A percentile compares a stretch with the other conserved stretches of the same genome.
These are phyloP conservation scores for Trichechus manatus DNA, from an alignment of 2,113 vertebrate genomes.

Conservation along the genomic window DNA sequence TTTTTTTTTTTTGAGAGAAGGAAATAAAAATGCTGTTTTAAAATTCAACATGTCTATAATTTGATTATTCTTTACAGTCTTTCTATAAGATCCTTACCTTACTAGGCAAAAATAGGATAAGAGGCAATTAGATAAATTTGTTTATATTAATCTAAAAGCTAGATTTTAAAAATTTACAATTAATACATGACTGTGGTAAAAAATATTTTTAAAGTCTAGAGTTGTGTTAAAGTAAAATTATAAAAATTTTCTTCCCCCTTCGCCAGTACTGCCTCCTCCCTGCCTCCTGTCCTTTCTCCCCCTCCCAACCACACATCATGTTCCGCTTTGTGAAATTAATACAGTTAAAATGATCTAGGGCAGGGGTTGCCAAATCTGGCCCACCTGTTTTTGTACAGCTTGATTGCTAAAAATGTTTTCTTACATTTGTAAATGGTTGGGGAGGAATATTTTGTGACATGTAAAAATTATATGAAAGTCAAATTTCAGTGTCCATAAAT, in stretches of 20 bases:
- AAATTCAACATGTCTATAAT: conserved; percentile 12
- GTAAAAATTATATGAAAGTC: neutral
- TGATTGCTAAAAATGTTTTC: neutral
- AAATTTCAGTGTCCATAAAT: neutral
- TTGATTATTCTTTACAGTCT: neutral
- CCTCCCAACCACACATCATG: neutral
- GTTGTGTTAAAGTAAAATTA: neutral
- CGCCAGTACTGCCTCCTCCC: neutral
- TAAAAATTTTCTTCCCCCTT: neutral
- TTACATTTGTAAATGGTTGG: conserved; percentile 1
- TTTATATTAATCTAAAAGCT: neutral
- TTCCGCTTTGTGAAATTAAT: neutral
- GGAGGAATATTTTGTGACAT: neutral
- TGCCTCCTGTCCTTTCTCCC: too few species aligned
- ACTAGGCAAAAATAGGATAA: neutral
- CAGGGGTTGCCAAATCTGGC: neutral
- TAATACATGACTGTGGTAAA: neutral
- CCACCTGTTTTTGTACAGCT: neutral
- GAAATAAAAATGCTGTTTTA: conserved; percentile 2
- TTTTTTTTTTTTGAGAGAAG: conserved; percentile 3
- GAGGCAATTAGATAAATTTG: neutral
- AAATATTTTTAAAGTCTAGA: neutral
- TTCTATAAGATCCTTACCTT: neutral
- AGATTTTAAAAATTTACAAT: neutral
- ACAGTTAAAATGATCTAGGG: neutral